Percentiles rank a stretch among this genome's conserved stretches.
These are phyloP conservation scores for Petrocephalus microphthalmus DNA, from an alignment of 2,113 vertebrate species.

Conservation along the genomic window DNA sequence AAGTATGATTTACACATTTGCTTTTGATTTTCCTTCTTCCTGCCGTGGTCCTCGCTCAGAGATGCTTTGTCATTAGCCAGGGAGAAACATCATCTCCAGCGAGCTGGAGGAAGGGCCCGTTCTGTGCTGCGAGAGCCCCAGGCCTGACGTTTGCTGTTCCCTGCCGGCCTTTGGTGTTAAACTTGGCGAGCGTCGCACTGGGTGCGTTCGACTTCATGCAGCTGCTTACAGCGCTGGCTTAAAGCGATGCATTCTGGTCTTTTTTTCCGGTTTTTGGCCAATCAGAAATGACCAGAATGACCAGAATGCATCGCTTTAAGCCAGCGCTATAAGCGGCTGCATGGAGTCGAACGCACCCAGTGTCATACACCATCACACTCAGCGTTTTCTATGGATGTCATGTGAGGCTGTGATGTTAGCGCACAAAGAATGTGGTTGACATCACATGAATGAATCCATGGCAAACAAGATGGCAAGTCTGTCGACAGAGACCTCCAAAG, in stretches of 20 bases:
- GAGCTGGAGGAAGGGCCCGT: slow-evolving; percentile 34
- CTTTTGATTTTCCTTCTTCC: slow-evolving; percentile 46
- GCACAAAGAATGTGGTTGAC: neutral
- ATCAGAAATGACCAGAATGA: no score
- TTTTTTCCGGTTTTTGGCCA: no score
- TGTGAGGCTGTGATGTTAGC: neutral
- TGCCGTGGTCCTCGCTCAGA: slow-evolving; percentile 20
- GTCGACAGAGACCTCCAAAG: neutral
- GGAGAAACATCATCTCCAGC: neutral
- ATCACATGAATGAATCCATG: neutral
- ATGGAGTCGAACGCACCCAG: no score
- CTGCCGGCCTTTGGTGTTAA: neutral
- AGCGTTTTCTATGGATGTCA: neutral
- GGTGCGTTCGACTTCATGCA: no score
- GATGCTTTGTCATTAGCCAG: slow-evolving; percentile 43
- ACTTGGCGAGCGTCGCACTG: neutral
- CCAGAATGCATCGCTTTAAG: no score
- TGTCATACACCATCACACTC: neutral
- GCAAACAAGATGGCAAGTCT: neutral
- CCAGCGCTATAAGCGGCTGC: no score
- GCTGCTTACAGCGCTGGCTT: no score
- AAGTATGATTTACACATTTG: slow-evolving; percentile 39
- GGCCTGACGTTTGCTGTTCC: neutral
- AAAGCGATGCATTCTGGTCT: no score
- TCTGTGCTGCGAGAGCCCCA: slow-evolving; percentile 40